These are phyloP conservation scores for Varecia variegata DNA, from an alignment of 2,797 vertebrate genomes.

Conservation along the genomic window DNA sequence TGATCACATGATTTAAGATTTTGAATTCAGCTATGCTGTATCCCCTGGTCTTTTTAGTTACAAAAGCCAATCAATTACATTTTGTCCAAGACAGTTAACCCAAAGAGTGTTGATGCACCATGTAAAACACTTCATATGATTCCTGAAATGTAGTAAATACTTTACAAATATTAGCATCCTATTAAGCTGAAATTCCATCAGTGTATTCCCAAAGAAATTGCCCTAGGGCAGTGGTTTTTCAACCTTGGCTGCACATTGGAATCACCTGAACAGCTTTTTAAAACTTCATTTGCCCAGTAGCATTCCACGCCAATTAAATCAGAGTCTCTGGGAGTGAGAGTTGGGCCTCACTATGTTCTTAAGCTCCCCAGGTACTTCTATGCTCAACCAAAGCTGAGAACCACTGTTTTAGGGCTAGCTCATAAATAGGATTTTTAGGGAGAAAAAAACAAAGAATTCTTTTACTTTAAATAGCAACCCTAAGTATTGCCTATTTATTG, in stretches of 20 bases:
- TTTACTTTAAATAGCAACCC: conserved; percentile 55
- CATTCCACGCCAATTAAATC: not conserved
- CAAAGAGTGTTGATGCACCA: not conserved
- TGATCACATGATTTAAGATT: not conserved
- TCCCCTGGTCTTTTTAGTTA: not conserved
- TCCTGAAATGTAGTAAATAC: not conserved
- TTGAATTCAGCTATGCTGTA: not conserved
- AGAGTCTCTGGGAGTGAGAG: not conserved
- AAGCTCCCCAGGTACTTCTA: not conserved
- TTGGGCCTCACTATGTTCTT: not conserved
- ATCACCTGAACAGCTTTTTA: not conserved
- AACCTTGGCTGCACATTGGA: not conserved
- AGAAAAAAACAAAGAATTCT: not conserved
- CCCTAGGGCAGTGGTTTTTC: not conserved
- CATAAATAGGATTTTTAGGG: conserved; percentile 34
- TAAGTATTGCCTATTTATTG: conserved; percentile 61
- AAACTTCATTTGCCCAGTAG: not conserved
- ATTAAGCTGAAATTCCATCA: not conserved
- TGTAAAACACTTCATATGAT: not conserved
- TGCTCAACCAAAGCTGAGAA: not conserved
- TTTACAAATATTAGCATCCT: not conserved
- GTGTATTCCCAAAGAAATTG: not conserved
- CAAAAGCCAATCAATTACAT: not conserved
- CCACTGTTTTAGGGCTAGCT: not conserved
- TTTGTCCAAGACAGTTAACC: not conserved